Evolutionary conservation across 2,113 vertebrate genomes (phyloP), one percentile per base, ranked within the genome.

Genomic region (Hassar affinis): DNA sequence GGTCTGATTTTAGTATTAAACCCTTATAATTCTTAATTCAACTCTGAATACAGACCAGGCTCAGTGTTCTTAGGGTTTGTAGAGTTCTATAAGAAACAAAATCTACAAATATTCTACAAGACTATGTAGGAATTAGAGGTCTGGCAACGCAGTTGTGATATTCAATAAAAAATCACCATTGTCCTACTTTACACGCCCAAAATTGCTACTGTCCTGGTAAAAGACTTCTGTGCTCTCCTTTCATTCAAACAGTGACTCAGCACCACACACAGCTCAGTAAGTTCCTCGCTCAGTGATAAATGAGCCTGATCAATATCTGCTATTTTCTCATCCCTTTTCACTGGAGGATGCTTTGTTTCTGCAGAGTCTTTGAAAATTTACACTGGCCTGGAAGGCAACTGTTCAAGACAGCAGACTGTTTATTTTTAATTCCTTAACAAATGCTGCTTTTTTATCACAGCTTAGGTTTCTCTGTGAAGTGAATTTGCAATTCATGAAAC

Each of bases 271-370:
- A 61, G 78, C 42, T 33, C 45, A 27, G 78, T 27, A 59, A 76
- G 81, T 72, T 61, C 75, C 74, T 68, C 75, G 20, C 68, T 52
- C 81, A 56, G 77, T 87, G 84, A 87, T 85, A 87, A 84, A 87
- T 87, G 86, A 87, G 47, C 61, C 81, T 78, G 82, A 86, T 88
- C 84, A 84, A 86, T 88, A 88, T 59, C 66, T 78, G 87, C 78
- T 81, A 68, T 81, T 88, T 86, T 78, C 77, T 87, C 59, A 69
- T 69, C 68, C 76, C 38, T 57, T 69, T 72, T 45, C 86, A 74
- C 11, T 42, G 72, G 82, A 87, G 64, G 86, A 87, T 27, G 25
- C 64, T 22, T 69, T 25, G 66, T 56, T 83, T 87, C 81, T 85
- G 86, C 86, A 80, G 80, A 76, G 64, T 85, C n/a, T 81, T 54